Percentiles rank a stretch among this genome's conserved stretches.
phyloP scores from a whole-genome alignment of 2,113 vertebrate species.

The Gymnobelideus leadbeateri region DNA sequence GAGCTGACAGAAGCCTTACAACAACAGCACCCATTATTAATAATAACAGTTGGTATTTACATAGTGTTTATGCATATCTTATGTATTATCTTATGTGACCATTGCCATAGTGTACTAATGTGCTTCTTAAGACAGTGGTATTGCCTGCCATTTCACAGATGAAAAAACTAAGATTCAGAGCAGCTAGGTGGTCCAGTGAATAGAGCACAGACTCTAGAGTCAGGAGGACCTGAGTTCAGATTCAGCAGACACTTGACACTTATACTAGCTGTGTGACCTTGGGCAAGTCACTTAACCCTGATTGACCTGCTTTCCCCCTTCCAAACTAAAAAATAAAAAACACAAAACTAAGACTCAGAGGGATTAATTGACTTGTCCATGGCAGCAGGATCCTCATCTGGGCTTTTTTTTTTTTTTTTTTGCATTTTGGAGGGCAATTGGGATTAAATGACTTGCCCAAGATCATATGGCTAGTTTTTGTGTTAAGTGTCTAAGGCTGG shows the following conservation, averaged over 20 bases:
- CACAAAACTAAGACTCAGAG: not conserved
- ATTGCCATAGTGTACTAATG: not conserved
- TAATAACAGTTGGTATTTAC: not conserved
- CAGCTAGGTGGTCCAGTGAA: too few species aligned
- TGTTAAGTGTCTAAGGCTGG: too few species aligned
- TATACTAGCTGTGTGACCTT: too few species aligned
- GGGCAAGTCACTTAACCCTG: too few species aligned
- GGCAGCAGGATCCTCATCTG: not conserved
- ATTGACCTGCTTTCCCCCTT: too few species aligned
- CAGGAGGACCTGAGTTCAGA: too few species aligned
- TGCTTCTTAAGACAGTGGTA: not conserved
- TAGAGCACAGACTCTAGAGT: too few species aligned
- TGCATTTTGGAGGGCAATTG: too few species aligned
- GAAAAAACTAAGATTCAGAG: not conserved
- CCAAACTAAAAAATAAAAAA: too few species aligned
- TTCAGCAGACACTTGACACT: too few species aligned
- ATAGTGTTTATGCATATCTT: not conserved
- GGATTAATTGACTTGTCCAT: not conserved
- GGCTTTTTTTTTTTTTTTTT: not conserved
- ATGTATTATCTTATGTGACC: not conserved
- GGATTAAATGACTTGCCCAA: too few species aligned
- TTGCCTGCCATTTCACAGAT: not conserved
- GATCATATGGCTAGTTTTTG: too few species aligned
- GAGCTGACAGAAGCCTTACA: not conserved
- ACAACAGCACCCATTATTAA: not conserved